phyloP scores from a whole-genome alignment of 2,888 invertebrate species.

The Sarcophaga variegata region DNA sequence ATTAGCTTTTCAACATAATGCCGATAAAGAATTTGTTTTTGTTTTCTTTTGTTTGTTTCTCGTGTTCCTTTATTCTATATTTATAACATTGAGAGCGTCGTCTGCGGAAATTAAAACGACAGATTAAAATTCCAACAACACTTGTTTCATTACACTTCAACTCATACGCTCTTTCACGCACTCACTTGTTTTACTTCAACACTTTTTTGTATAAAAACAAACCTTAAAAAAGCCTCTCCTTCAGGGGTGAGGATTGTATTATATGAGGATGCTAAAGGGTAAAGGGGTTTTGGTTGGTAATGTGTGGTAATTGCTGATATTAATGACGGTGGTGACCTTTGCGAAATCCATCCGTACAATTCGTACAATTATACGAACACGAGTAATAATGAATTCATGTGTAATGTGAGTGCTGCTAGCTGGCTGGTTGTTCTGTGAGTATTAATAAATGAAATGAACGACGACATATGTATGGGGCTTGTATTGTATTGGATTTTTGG shows the following conservation, averaged over 20 bases:
- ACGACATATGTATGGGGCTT: too few species aligned
- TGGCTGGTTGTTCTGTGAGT: not conserved
- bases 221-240: too few species aligned
- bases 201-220: too few species aligned
- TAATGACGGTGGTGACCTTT: slow-evolving; percentile 52
- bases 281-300: slow-evolving; percentile 2
- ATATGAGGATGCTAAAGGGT: not conserved
- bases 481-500: too few species aligned
- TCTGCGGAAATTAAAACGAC: slow-evolving; percentile 61
- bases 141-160: slow-evolving; percentile 36
- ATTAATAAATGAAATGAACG: too few species aligned
- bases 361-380: slow-evolving; percentile 1
- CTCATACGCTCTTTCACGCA: not conserved
- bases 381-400: slow-evolving; percentile 39
- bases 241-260: too few species aligned
- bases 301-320: not conserved
- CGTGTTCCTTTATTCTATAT: slow-evolving; percentile 47
- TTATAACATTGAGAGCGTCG: slow-evolving; percentile 34
- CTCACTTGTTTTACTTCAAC: too few species aligned
- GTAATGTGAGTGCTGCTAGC: slow-evolving; percentile 22
- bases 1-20: too few species aligned
- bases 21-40: slow-evolving; percentile 26
- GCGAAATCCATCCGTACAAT: slow-evolving; percentile 50
- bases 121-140: slow-evolving; percentile 62
- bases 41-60: slow-evolving; percentile 6